phyloP scores from a whole-genome alignment of 2,888 invertebrate genomes.

The Drosophila peninsularis region DNA sequence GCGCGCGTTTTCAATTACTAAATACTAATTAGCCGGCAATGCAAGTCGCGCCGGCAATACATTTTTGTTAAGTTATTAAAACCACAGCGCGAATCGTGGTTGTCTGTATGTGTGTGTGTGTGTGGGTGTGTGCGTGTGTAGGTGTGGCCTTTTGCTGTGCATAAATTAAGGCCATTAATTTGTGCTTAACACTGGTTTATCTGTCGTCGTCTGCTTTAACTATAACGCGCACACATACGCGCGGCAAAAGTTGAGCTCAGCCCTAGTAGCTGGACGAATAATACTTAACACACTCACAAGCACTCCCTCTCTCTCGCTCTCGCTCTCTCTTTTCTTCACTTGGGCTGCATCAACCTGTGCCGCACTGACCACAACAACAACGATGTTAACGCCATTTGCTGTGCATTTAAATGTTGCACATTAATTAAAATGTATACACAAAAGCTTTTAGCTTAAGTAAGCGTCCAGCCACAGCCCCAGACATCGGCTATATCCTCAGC shows the following conservation, averaged over 20 bases:
- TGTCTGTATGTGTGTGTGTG: slow-evolving; percentile 9
- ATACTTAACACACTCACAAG: neutral
- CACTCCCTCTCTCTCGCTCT: neutral
- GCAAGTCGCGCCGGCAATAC: slow-evolving; percentile 61
- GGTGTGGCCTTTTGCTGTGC: slow-evolving; percentile 33
- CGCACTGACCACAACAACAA: slow-evolving; percentile 40
- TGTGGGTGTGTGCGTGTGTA: slow-evolving; percentile 10
- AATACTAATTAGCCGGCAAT: slow-evolving; percentile 73
- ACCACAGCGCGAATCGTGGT: slow-evolving; percentile 35
- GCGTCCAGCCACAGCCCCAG: slow-evolving; percentile 47
- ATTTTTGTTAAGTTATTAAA: slow-evolving; percentile 79
- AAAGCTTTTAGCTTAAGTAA: slow-evolving; percentile 80
- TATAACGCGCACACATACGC: slow-evolving; percentile 58
- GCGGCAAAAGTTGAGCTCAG: slow-evolving; percentile 39
- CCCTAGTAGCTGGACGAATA: slow-evolving; percentile 9
- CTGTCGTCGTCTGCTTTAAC: slow-evolving; percentile 68
- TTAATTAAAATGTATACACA: slow-evolving; percentile 79
- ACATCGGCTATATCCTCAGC: slow-evolving; percentile 34
- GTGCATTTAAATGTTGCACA: slow-evolving; percentile 80
- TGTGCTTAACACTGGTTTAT: slow-evolving; percentile 76
- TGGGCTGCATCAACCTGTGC: slow-evolving; percentile 29
- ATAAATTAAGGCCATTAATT: slow-evolving; percentile 79
- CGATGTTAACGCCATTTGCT: slow-evolving; percentile 58
- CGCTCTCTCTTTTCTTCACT: neutral
- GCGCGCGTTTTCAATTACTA: slow-evolving; percentile 72